Percentiles rank a stretch among this genome's conserved stretches.
These are phyloP conservation scores for Philereme vetulata DNA, from an alignment of 2,888 invertebrate genomes.

Conservation along the genomic window DNA sequence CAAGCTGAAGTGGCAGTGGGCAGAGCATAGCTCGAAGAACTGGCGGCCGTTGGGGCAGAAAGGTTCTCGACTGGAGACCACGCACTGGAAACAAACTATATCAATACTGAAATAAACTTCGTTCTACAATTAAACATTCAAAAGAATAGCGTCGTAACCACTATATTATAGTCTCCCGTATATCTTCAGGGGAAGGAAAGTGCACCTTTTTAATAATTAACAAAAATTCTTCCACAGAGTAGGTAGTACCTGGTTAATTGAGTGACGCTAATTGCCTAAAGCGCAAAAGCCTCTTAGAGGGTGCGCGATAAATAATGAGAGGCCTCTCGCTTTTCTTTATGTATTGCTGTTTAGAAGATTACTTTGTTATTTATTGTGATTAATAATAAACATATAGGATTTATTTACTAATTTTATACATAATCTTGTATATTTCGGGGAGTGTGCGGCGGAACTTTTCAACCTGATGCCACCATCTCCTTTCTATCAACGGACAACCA, in stretches of 20 bases:
- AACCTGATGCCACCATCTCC: too few species aligned
- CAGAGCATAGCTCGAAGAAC: too few species aligned
- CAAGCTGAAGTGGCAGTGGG: too few species aligned
- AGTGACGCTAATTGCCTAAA: slow-evolving; percentile 81
- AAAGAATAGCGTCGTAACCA: slow-evolving; percentile 4
- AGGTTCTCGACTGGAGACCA: too few species aligned
- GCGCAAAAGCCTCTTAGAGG: slow-evolving; percentile 75
- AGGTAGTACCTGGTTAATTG: slow-evolving; percentile 72
- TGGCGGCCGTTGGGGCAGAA: too few species aligned
- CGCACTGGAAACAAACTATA: too few species aligned
- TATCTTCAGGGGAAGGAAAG: slow-evolving; percentile 61
- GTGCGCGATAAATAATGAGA: slow-evolving; percentile 62
- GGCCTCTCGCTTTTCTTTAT: slow-evolving; percentile 68
- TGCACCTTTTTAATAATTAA: slow-evolving; percentile 83
- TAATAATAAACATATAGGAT: slow-evolving; percentile 8
- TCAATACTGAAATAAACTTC: not conserved
- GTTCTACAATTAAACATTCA: slow-evolving; percentile 12
- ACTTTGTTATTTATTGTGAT: slow-evolving; percentile 39
- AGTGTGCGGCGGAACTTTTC: too few species aligned
- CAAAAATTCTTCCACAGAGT: slow-evolving; percentile 71
- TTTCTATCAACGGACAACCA: too few species aligned
- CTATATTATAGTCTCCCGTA: slow-evolving; percentile 34
- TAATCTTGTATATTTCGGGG: too few species aligned
- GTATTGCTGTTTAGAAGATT: slow-evolving; percentile 46
- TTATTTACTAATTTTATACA: too few species aligned